Conservation (phyloP, 1,140 invertebrate genomes). For the Drosophila punjabiensis region DNA sequence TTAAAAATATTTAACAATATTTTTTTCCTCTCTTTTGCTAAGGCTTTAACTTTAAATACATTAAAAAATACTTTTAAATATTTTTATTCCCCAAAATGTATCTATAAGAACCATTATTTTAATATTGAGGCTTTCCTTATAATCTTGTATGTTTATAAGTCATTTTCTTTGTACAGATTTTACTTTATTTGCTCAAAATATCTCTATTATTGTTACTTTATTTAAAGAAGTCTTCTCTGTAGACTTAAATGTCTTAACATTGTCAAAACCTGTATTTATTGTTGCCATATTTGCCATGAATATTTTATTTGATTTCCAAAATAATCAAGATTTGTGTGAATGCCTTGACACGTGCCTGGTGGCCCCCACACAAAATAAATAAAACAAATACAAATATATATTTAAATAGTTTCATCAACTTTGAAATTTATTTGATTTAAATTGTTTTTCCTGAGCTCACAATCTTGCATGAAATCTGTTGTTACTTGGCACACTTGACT, state of each 20-base stretch:
- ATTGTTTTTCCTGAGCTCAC: neutral
- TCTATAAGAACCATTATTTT: neutral
- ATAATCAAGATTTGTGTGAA: conserved; percentile 1
- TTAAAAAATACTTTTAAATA: neutral
- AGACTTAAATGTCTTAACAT: neutral
- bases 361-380: neutral
- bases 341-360: neutral
- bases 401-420: neutral
- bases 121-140: neutral
- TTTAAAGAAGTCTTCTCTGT: neutral
- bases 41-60: neutral
- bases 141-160: neutral
- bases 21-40: too few relatives aligned
- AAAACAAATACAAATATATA: neutral
- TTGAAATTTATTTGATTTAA: conserved; percentile 5
- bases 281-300: conserved; percentile 6
- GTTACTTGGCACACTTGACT: conserved; percentile 23
- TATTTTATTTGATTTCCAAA: neutral
- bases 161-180: neutral
- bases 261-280: neutral
- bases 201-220: neutral
- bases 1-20: neutral
- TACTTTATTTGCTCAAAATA: neutral
- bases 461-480: conserved; percentile 2
- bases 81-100: too few relatives aligned